Conservation (phyloP, 2,113 vertebrate genomes). For the Petromus typicus region DNA sequence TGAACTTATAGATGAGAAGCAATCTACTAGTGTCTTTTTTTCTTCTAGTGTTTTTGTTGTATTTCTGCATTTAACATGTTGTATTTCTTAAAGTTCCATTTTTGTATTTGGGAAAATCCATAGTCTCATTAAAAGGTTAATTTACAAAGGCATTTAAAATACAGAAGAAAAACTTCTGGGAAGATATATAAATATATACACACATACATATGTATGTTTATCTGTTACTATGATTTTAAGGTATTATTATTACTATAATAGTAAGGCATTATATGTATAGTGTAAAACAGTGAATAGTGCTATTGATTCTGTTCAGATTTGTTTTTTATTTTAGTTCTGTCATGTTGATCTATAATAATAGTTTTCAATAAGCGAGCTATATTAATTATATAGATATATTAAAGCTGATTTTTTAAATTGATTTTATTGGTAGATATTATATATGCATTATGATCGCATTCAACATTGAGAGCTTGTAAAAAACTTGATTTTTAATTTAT, state of each 20-base stretch:
- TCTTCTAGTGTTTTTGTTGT: too few relatives aligned
- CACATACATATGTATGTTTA: not conserved
- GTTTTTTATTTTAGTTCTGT: not conserved
- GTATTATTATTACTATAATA: not conserved
- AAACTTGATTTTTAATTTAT: too few relatives aligned
- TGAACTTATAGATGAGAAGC: too few relatives aligned
- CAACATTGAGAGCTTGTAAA: too few relatives aligned
- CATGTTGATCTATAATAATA: too few relatives aligned
- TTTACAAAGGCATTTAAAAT: not conserved
- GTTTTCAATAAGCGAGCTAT: not conserved
- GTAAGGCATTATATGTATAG: not conserved
- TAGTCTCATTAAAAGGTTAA: not conserved
- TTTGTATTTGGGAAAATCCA: not conserved
- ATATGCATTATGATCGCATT: too few relatives aligned
- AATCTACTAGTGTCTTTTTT: too few relatives aligned
- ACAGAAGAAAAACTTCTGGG: not conserved
- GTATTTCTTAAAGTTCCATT: too few relatives aligned
- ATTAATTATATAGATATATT: too few relatives aligned
- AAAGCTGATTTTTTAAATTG: not conserved
- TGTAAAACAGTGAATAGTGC: not conserved
- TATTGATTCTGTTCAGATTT: not conserved
- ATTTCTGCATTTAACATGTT: not conserved
- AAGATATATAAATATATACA: not conserved
- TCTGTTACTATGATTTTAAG: not conserved
- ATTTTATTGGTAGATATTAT: too few relatives aligned